Evolutionary conservation across 2,888 invertebrate species (phyloP), one percentile per base, ranked within the genome.

Genomic region (Geophilus truncorum): DNA sequence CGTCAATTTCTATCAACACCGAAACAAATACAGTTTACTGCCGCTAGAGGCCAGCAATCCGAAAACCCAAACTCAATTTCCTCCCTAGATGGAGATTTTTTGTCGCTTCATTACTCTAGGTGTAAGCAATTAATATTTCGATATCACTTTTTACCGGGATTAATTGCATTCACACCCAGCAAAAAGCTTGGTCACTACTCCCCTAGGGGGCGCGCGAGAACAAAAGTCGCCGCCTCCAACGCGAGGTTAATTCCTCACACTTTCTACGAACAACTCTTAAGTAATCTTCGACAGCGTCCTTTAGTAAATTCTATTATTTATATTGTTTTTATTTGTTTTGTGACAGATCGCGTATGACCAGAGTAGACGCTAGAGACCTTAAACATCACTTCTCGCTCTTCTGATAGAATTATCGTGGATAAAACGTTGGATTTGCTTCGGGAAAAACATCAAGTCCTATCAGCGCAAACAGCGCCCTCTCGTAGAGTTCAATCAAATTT

Each of bases 361-460:
- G n/a, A n/a, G n/a, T n/a, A n/a, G n/a, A n/a, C n/a, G n/a, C n/a
- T n/a, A n/a, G n/a, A n/a, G n/a, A n/a, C n/a, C n/a, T n/a, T n/a
- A n/a, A n/a, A n/a, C n/a, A n/a, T n/a, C n/a, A n/a, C n/a, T n/a
- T n/a, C n/a, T n/a, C n/a, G n/a, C n/a, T n/a, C n/a, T n/a, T n/a
- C n/a, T 70, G 70, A 70, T 70, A 25, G 70, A 70, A 70, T 70
- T 70, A 70, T 25, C 70, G 28, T 25, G 9, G 15, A 70, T 70
- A 25, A 70, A 70, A 28, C 28, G 70, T 6, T 70, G 28, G 70
- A 70, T 70, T 70, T 70, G 70, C 70, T 70, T 28, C 70, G 28
- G 70, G 70, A 70, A 70, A 62, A 70, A 70, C 70, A 70, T 70
- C 70, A 70, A 70, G 12, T 70, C 70, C 70, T 70, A 70, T 70